Percentiles rank a stretch among this genome's conserved stretches.
Conservation (phyloP, 2,888 invertebrate species). For the Ochropleura leucogaster region DNA sequence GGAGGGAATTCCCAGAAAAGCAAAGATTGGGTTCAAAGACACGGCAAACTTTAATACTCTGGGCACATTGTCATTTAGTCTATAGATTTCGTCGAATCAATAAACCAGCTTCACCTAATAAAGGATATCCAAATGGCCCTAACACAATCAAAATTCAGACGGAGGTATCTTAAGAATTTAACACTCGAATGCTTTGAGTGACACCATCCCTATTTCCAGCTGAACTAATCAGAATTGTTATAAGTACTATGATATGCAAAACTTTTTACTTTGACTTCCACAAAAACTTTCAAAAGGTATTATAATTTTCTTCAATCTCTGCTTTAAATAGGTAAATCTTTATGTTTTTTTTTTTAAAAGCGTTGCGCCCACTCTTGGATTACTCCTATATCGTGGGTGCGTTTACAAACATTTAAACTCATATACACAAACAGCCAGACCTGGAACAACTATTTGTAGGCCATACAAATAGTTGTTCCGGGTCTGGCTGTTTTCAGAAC, state of each 20-base stretch:
- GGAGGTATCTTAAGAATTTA: slow-evolving; percentile 18
- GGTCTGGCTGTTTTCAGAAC: too few relatives aligned
- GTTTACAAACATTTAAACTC: too few relatives aligned
- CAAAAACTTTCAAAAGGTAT: background rate
- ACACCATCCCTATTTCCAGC: background rate
- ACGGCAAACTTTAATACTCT: slow-evolving; percentile 12
- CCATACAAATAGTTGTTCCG: too few relatives aligned
- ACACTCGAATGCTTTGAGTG: background rate
- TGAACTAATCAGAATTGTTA: background rate
- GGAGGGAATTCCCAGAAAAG: slow-evolving; percentile 6
- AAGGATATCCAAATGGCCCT: background rate
- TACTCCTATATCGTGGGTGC: too few relatives aligned
- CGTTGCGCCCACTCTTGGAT: too few relatives aligned
- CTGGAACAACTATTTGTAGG: too few relatives aligned
- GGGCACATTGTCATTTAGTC: background rate
- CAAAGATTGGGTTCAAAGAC: slow-evolving; percentile 7
- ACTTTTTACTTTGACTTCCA: background rate
- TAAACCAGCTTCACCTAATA: slow-evolving; percentile 21
- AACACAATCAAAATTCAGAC: slow-evolving; percentile 22
- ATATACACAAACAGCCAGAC: too few relatives aligned
- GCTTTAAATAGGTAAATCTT: background rate
- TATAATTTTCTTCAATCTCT: background rate
- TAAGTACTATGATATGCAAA: background rate
- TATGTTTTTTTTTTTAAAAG: too few relatives aligned
- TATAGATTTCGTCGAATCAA: slow-evolving; percentile 27